Percentiles rank a stretch among this genome's conserved stretches.
These are phyloP conservation scores for Venustoraphidia nigricollis DNA, from an alignment of 2,888 invertebrate species.

Conservation along the genomic window DNA sequence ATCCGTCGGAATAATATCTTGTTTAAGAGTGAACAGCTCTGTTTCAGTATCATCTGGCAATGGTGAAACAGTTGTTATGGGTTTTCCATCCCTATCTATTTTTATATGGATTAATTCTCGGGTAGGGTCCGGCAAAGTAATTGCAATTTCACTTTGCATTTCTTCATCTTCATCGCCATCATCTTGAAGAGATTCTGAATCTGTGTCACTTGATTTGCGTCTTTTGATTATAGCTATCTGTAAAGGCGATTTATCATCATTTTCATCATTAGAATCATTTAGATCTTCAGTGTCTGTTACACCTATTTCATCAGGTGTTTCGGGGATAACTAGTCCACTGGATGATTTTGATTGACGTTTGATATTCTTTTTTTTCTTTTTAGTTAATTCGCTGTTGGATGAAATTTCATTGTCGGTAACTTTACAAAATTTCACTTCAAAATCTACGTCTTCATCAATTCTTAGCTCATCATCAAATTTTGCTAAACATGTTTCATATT, in stretches of 20 bases:
- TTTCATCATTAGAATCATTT: slow-evolving; percentile 21
- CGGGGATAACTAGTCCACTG: slow-evolving; percentile 8
- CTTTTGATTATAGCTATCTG: slow-evolving; percentile 22
- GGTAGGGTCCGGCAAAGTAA: slow-evolving; percentile 6
- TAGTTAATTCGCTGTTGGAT: not conserved
- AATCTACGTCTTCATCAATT: slow-evolving; percentile 3
- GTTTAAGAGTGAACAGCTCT: slow-evolving; percentile 19
- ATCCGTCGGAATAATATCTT: slow-evolving; percentile 18
- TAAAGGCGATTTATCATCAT: slow-evolving; percentile 18
- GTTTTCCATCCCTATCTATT: slow-evolving; percentile 24
- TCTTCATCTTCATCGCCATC: slow-evolving; percentile 8
- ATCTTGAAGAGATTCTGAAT: slow-evolving; percentile 22
- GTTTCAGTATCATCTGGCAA: slow-evolving; percentile 25
- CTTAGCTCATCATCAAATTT: slow-evolving; percentile 5
- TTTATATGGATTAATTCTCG: slow-evolving; percentile 9
- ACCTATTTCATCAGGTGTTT: slow-evolving; percentile 18
- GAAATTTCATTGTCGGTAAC: too few species aligned
- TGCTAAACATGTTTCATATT: not conserved
- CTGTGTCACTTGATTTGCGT: slow-evolving; percentile 19
- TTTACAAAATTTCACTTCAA: not conserved
- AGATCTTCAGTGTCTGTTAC: slow-evolving; percentile 32
- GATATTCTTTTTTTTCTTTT: not conserved
- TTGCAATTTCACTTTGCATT: slow-evolving; percentile 12
- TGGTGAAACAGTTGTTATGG: slow-evolving; percentile 29
- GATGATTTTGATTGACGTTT: not conserved